These are phyloP conservation scores for Orthosia gracilis DNA, from an alignment of 2,888 invertebrate genomes.

Conservation along the genomic window DNA sequence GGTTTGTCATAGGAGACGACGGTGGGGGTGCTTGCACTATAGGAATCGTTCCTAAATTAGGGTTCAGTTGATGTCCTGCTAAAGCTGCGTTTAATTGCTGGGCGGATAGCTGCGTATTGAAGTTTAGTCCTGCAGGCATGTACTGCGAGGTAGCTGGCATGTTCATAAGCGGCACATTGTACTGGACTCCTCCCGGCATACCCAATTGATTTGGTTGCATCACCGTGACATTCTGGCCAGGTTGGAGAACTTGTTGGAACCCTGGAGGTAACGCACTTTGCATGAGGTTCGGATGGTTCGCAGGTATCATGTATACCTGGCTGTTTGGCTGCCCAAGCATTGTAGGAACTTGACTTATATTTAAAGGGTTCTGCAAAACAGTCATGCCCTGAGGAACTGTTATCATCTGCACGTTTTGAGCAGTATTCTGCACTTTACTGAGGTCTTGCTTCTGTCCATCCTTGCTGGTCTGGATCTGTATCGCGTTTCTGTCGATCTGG, in stretches of 20 bases:
- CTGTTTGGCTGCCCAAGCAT: conserved; percentile 85
- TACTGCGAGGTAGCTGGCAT: conserved; percentile 85
- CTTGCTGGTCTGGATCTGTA: conserved; percentile 85
- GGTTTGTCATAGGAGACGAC: conserved; percentile 79
- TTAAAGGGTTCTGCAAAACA: conserved; percentile 86
- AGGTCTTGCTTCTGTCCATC: conserved; percentile 85
- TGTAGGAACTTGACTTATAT: conserved; percentile 85
- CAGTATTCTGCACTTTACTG: conserved; percentile 82
- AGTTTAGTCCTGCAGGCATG: conserved; percentile 84
- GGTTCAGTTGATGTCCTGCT: conserved; percentile 84
- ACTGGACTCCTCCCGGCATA: conserved; percentile 86
- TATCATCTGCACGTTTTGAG: conserved; percentile 89
- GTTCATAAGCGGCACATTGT: conserved; percentile 87
- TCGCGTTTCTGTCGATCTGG: conserved; percentile 86
- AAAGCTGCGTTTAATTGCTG: conserved; percentile 87
- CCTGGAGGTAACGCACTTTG: conserved; percentile 82
- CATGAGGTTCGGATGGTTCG: conserved; percentile 84
- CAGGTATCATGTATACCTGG: conserved; percentile 89
- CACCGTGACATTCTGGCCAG: conserved; percentile 87
- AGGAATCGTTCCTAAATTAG: conserved; percentile 83
- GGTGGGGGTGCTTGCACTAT: conserved; percentile 85
- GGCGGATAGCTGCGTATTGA: conserved; percentile 86
- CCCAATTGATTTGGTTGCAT: conserved; percentile 88
- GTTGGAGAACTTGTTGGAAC: conserved; percentile 84
- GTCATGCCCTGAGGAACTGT: conserved; percentile 89